Evolutionary conservation across 2,797 vertebrate genomes (phyloP).

Genomic region (Premnoplex brunnescens): DNA sequence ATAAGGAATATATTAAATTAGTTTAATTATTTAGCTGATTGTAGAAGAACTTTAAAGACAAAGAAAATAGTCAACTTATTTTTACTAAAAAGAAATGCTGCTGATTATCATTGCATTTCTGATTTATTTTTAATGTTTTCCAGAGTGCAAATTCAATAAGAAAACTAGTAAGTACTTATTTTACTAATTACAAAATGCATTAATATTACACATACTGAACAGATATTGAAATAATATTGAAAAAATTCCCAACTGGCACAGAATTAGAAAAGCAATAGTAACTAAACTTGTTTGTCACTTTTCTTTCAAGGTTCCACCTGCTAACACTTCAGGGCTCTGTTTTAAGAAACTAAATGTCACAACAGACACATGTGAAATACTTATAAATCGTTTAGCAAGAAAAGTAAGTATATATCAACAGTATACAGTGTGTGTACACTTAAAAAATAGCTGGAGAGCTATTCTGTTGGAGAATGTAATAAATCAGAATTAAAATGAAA

Average conservation of each 20-base stretch:
- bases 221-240: background rate
- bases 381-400: constrained; percentile 89
- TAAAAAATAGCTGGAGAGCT: background rate
- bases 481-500: background rate
- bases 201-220: background rate
- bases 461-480: background rate
- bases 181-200: background rate
- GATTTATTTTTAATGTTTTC: constrained; percentile 64
- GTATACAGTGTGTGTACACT: background rate
- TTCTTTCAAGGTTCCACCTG: constrained; percentile 82
- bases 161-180: constrained; percentile 85
- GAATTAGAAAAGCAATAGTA: background rate
- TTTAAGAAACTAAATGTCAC: constrained; percentile 96
- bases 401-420: constrained; percentile 78
- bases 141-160: constrained; percentile 94
- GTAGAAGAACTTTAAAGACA: background rate
- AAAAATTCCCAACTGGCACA: background rate
- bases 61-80: background rate
- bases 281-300: background rate
- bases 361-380: constrained; percentile 82
- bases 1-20: background rate
- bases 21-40: background rate
- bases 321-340: constrained; percentile 91
- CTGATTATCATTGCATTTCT: background rate
- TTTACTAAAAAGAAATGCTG: background rate